Evolutionary conservation across 2,888 invertebrate species (phyloP).

Genomic region (Ditula angustiorana): DNA sequence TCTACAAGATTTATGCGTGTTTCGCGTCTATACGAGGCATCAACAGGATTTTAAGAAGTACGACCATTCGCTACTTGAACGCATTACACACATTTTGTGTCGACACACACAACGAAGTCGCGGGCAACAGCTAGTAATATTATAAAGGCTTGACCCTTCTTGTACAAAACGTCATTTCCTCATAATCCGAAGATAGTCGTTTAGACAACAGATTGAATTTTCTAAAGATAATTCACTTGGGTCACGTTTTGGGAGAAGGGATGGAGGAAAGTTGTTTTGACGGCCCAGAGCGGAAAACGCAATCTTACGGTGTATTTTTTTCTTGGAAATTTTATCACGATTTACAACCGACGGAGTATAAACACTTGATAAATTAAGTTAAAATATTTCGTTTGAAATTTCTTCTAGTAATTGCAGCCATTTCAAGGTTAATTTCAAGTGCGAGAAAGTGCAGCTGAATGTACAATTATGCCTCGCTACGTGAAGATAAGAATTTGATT

Average conservation of each 20-base stretch:
- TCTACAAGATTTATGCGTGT: too few species aligned
- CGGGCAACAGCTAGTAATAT: neutral
- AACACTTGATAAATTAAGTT: neutral
- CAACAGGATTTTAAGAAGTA: too few species aligned
- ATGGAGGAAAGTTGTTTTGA: constrained; percentile 10
- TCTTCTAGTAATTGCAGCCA: neutral
- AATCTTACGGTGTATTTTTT: constrained; percentile 4
- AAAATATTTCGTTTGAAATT: neutral
- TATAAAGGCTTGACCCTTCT: constrained; percentile 6
- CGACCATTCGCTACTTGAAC: too few species aligned
- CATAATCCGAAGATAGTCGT: constrained; percentile 1
- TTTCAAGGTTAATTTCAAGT: too few species aligned
- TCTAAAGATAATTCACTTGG: constrained; percentile 24
- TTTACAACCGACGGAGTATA: neutral
- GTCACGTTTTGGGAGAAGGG: neutral
- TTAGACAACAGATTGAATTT: constrained; percentile 27
- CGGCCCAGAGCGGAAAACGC: constrained; percentile 1
- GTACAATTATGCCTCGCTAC: too few species aligned
- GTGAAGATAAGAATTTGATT: too few species aligned
- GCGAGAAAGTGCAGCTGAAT: too few species aligned
- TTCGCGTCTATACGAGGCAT: too few species aligned
- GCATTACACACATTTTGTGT: too few species aligned
- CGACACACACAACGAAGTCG: too few species aligned
- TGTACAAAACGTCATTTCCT: constrained; percentile 22
- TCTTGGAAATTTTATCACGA: neutral